A percentile compares a stretch with the other conserved stretches of the same genome.
Evolutionary conservation across 2,113 vertebrate species (phyloP).

Genomic region (Cephalopholis sonnerati): DNA sequence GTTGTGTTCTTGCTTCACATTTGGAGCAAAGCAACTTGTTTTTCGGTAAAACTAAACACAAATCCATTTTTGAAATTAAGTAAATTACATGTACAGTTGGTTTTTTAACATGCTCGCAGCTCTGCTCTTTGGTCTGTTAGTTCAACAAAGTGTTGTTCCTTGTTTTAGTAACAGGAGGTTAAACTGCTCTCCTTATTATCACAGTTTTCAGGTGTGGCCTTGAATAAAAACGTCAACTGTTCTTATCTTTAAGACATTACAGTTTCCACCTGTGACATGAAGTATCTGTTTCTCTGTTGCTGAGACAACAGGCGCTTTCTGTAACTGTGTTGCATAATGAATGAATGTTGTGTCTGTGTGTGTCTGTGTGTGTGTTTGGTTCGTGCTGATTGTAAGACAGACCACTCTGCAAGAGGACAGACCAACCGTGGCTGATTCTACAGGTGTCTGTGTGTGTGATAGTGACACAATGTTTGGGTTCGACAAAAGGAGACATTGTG

Average conservation of each 20-base stretch:
- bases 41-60: background rate
- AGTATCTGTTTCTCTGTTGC: background rate
- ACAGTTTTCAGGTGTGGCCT: conserved; percentile 11
- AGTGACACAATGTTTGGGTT: background rate
- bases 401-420: conserved; percentile 25
- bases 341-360: conserved; percentile 35
- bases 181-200: background rate
- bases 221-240: background rate
- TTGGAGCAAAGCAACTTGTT: conserved; percentile 13
- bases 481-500: background rate
- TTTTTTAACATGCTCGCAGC: background rate
- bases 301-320: background rate
- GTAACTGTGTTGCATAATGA: conserved; percentile 34
- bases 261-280: conserved; percentile 9
- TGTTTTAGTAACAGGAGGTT: background rate
- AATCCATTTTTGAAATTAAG: background rate
- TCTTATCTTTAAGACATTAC: background rate
- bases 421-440: conserved; percentile 13
- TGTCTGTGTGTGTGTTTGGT: conserved; percentile 1
- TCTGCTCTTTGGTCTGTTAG: background rate
- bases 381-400: conserved; percentile 13
- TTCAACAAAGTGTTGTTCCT: too few relatives aligned
- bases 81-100: background rate
- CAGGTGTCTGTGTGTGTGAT: background rate
- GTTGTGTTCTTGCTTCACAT: conserved; percentile 31